phyloP scores from a whole-genome alignment of 2,888 invertebrate species.

The Fragum whitleyi region DNA sequence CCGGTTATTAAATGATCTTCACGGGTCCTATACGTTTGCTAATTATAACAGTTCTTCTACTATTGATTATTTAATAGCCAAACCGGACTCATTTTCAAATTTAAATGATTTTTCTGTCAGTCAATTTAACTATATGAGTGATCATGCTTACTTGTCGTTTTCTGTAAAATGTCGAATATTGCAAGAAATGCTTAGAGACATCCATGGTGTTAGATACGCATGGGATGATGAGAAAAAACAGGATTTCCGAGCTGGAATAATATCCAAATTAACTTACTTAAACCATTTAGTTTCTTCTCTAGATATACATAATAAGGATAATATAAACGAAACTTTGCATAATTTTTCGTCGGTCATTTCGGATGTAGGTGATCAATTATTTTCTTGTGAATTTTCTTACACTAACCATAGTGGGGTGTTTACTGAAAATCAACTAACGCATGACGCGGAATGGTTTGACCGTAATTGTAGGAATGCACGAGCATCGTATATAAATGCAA shows the following conservation, averaged over 20 bases:
- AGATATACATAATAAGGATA: neutral
- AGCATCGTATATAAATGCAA: neutral
- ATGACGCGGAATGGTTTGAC: slow-evolving; percentile 21
- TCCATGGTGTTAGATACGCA: neutral
- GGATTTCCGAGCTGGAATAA: slow-evolving; percentile 1
- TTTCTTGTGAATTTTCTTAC: neutral
- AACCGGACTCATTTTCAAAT: neutral
- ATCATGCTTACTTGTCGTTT: slow-evolving; percentile 9
- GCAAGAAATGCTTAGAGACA: neutral
- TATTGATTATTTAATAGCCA: slow-evolving; percentile 19
- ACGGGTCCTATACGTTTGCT: slow-evolving; percentile 9
- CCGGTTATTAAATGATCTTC: neutral
- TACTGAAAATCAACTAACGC: neutral
- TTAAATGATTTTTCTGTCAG: neutral
- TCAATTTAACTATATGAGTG: slow-evolving; percentile 3
- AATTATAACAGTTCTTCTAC: neutral
- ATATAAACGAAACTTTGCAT: neutral
- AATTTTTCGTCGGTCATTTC: neutral
- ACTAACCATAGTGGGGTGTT: neutral
- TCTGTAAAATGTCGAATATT: neutral
- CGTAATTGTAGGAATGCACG: neutral
- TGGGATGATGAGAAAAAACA: neutral
- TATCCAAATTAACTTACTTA: slow-evolving; percentile 6
- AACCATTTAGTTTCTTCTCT: neutral
- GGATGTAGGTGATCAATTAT: slow-evolving; percentile 3